Evolutionary conservation across 1,140 invertebrate genomes (phyloP), one percentile per base, ranked within the genome.

Genomic region (Bombus waltoni): DNA sequence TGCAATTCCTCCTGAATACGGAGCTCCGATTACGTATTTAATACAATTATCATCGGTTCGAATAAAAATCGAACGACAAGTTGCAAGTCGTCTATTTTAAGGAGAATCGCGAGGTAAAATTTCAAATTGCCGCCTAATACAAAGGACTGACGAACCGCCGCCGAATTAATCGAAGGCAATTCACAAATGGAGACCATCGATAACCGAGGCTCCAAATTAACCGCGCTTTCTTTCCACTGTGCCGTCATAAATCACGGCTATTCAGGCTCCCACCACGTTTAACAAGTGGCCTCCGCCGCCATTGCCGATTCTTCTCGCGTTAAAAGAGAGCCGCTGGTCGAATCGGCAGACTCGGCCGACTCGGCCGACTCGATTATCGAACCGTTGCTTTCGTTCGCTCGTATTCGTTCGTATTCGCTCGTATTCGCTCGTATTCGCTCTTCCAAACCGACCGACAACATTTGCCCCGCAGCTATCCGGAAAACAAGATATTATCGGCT

Each of bases 401-500:
- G 47, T 22, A 53, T 53, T n/a, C 42, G 71, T 25, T 73, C 40
- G 32, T 32, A n/a, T 11, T 25, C 18, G 38, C 2, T 38, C 42
- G 47, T 22, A n/a, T 28, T 25, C 18, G 38, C 2, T 38, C 42
- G 47, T 22, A 53, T 53, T n/a, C 42, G 71, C 32, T 73, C 40
- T 65, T 47, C 32, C 59, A 28, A 32, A 66, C 40, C 25, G 25
- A n/a, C 38, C 40, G 40, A 18, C 22, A 47, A 8, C 22, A 22
- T 38, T 75, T 83, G 32, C 71, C 72, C 53, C 6, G 57, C 59
- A 40, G 72, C 73, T 32, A 40, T 32, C 62, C 25, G 42, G 71
- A 59, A 80, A 73, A 80, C 53, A 38, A 85, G 83, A 85, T 85
- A 57, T 72, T 80, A 73, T 85, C 83, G 86, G 81, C 85, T 81